phyloP scores from a whole-genome alignment of 1,140 invertebrate species.

The Drosophila quadrilineata region DNA sequence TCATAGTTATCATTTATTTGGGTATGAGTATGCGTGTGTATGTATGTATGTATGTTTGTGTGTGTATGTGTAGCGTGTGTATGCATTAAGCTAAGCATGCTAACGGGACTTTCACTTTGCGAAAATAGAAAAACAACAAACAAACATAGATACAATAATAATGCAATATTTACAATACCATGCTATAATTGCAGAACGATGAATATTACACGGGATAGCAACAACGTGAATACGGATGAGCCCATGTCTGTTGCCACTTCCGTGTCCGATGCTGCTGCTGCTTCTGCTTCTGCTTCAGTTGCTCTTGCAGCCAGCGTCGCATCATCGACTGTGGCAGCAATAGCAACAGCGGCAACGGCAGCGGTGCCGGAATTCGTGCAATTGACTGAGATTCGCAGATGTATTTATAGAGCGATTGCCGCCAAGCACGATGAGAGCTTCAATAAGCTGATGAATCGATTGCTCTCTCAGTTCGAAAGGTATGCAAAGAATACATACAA shows the following conservation, averaged over 20 bases:
- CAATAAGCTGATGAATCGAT: slow-evolving; percentile 41
- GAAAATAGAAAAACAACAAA: too few relatives aligned
- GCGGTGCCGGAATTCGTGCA: slow-evolving; percentile 47
- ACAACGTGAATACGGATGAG: too few relatives aligned
- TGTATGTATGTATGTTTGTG: background rate
- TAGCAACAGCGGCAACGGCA: slow-evolving; percentile 15
- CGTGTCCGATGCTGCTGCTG: slow-evolving; percentile 17
- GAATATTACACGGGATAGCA: slow-evolving; percentile 27
- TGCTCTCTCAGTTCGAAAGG: slow-evolving; percentile 57
- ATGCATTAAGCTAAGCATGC: slow-evolving; percentile 17
- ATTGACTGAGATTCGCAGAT: slow-evolving; percentile 43
- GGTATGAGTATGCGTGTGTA: slow-evolving; percentile 21
- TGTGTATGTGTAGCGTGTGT: background rate
- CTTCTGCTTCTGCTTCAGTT: background rate
- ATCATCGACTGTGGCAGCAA: background rate
- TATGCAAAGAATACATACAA: slow-evolving; percentile 8
- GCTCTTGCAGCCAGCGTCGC: background rate
- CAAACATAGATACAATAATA: too few relatives aligned
- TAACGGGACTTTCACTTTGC: slow-evolving; percentile 42
- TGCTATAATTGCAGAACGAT: slow-evolving; percentile 29
- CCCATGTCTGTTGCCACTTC: too few relatives aligned
- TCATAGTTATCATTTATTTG: slow-evolving; percentile 25
- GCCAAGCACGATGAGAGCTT: slow-evolving; percentile 56
- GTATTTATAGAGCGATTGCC: slow-evolving; percentile 59
- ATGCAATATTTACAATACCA: slow-evolving; percentile 15